Conservation (phyloP, 2,797 vertebrate genomes). For the Pogonophryne albipinna region DNA sequence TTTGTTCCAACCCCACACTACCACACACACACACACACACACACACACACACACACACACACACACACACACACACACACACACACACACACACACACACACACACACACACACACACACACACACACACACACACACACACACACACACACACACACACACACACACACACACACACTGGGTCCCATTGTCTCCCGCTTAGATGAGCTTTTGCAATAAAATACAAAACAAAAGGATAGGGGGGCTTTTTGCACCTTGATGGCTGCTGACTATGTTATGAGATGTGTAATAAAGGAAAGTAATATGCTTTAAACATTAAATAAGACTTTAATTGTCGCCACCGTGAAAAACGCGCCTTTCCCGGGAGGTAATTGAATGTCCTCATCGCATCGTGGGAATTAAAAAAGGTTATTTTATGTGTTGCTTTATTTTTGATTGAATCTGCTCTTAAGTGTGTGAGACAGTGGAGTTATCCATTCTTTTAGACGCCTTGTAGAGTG, state of each 20-base stretch:
- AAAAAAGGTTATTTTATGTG: constrained; percentile 87
- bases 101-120: not conserved
- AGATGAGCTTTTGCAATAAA: constrained; percentile 84
- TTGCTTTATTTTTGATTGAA: constrained; percentile 89
- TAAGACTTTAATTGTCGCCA: constrained; percentile 88
- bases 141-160: constrained; percentile 28
- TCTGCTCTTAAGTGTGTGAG: constrained; percentile 83
- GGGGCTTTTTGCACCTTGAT: constrained; percentile 74
- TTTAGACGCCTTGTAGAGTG: constrained; percentile 70
- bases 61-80: constrained; percentile 10
- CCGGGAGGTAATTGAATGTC: constrained; percentile 86
- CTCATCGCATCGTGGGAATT: constrained; percentile 80
- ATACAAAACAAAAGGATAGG: constrained; percentile 77
- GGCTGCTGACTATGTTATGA: constrained; percentile 83
- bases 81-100: constrained; percentile 30
- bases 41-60: not conserved
- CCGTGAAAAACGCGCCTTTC: constrained; percentile 81
- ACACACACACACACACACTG: constrained; percentile 36
- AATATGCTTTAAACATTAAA: constrained; percentile 89
- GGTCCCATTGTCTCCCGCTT: constrained; percentile 61
- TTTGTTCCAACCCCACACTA: not conserved
- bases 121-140: not conserved
- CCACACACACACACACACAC: constrained; percentile 5
- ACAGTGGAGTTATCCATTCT: constrained; percentile 84
- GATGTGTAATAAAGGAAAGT: constrained; percentile 86